phyloP scores from a whole-genome alignment of 2,888 invertebrate species.

The Pristionchus arcanus region DNA sequence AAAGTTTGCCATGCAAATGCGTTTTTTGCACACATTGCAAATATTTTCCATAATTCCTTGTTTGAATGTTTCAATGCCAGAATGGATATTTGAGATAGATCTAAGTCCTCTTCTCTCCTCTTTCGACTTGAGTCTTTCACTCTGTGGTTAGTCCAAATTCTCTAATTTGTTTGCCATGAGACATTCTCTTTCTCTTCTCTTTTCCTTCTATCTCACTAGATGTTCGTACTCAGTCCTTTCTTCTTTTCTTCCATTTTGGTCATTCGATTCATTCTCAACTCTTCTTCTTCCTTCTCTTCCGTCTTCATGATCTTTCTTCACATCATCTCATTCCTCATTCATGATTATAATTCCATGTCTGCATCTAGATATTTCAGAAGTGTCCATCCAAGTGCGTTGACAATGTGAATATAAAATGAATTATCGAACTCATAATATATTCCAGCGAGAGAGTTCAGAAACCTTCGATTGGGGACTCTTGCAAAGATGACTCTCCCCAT shows the following conservation, averaged over 20 bases:
- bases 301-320: neutral
- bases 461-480: too few species aligned
- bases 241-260: conserved; percentile 18
- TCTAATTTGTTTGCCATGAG: conserved; percentile 51
- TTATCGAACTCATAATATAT: neutral
- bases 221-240: neutral
- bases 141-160: conserved; percentile 45
- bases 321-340: conserved; percentile 4
- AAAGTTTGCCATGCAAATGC: too few species aligned
- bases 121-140: conserved; percentile 10
- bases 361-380: neutral
- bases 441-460: too few species aligned
- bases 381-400: neutral
- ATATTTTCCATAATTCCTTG: neutral
- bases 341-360: neutral
- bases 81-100: neutral
- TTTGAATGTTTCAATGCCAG: neutral
- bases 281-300: neutral
- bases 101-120: neutral
- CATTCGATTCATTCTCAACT: neutral
- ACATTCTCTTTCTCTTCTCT: conserved; percentile 26
- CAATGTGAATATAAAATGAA: neutral
- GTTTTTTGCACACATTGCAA: too few species aligned
- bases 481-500: too few species aligned
- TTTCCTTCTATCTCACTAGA: conserved; percentile 2